Evolutionary conservation across 1,140 invertebrate species (phyloP).

Genomic region (Cardiocondyla obscurior): DNA sequence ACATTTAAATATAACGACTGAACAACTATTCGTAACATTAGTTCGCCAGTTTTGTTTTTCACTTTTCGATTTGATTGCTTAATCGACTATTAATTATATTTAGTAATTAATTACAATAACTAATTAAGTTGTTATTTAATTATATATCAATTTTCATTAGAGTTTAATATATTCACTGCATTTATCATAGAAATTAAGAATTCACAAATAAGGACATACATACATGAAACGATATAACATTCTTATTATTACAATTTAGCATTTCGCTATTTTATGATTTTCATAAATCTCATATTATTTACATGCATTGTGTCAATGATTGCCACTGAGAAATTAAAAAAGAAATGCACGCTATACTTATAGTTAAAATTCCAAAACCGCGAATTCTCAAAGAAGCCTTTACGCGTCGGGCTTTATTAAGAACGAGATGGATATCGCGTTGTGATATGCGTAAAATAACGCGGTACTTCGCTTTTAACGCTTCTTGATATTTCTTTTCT

Average conservation of each 20-base stretch:
- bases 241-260: background rate
- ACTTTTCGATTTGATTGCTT: background rate
- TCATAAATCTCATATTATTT: background rate
- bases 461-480: background rate
- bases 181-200: background rate
- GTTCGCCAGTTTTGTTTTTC: background rate
- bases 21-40: background rate
- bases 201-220: background rate
- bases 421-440: constrained; percentile 37
- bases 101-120: background rate
- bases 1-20: background rate
- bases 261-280: too few relatives aligned
- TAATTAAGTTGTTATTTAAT: constrained; percentile 6
- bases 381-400: constrained; percentile 42
- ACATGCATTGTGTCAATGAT: background rate
- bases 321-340: background rate
- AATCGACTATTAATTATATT: background rate
- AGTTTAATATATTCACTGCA: background rate
- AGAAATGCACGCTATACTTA: background rate
- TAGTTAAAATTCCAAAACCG: constrained; percentile 34
- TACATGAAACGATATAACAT: background rate
- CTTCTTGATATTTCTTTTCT: constrained; percentile 1
- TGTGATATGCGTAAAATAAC: constrained; percentile 47
- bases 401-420: constrained; percentile 57
- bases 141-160: constrained; percentile 1